Evolutionary conservation across 2,797 vertebrate genomes (phyloP), one percentile per base, ranked within the genome.

Genomic region (Pangasius sanitwongsei): DNA sequence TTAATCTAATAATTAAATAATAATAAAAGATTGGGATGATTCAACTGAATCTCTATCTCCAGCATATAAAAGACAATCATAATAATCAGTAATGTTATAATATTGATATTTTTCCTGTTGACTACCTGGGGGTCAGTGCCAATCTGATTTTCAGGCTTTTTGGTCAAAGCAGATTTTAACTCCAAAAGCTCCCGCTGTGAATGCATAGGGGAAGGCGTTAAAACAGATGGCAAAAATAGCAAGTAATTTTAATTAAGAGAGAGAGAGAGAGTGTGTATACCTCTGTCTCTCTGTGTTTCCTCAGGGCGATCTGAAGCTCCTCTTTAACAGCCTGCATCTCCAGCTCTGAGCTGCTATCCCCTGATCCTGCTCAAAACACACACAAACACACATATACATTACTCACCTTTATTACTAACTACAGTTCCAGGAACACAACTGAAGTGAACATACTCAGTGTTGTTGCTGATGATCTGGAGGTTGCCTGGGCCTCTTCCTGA

Each of bases 271-370:
- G 16, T 65, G 41, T 87, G 2, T 88, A 12, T 59, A 44, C 85
- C 55, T 65, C 59, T 2, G 61, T 61, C 18, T 48, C 9, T 3
- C 83, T 69, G 55, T 85, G 25, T 4, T 97, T 99, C 94, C 95
- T 98, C 18, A 94, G 91, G 85, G 97, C 94, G 78, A 99, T 95
- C 89, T 96, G 96, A 87, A 99, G 94, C 87, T 99, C 98, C 67
- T 99, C 98, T 93, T 95, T 97, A 69, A 97, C 92, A 86, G 93
- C 95, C 90, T 92, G 94, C 81, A 96, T 93, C 88, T 99, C 97
- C 91, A 94, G 94, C 1, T 92, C 95, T 34, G 91, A 91, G 67
- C 92, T 57, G 72, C 96, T 94, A 94, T 94, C 85, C 92, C 93
- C 84, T 94, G 91, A 74, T 95, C 93, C 95, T 96, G 92, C 50